phyloP scores from a whole-genome alignment of 37 sponge, comb jelly and placozoan species.

The Spongia lamella region DNA sequence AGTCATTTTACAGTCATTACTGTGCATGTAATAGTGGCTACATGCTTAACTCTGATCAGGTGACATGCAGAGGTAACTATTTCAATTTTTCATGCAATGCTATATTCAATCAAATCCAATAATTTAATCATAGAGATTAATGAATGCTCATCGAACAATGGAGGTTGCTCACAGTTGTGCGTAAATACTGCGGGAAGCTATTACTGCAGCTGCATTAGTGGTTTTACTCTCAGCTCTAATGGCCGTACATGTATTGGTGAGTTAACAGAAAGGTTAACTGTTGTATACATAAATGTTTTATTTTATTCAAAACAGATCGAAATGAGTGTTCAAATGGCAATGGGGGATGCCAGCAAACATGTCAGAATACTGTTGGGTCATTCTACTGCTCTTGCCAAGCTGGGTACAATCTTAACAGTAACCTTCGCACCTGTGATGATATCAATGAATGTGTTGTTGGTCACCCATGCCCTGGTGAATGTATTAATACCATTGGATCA shows the following conservation, averaged over 20 bases:
- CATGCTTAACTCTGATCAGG: constrained; percentile 9
- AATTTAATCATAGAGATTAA: constrained; percentile 60
- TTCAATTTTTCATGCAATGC: not conserved
- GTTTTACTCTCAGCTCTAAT: constrained; percentile 19
- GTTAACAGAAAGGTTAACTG: no score
- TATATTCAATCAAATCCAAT: no score
- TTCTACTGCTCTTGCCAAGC: not conserved
- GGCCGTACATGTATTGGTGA: constrained; percentile 38
- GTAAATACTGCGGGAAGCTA: constrained; percentile 44
- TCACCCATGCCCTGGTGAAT: no score
- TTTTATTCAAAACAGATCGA: not conserved
- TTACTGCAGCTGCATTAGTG: constrained; percentile 46
- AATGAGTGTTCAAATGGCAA: constrained; percentile 3
- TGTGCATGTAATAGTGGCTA: constrained; percentile 48
- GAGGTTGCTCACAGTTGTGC: constrained; percentile 47
- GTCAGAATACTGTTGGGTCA: constrained; percentile 7
- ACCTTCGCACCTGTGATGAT: not conserved
- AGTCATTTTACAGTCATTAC: constrained; percentile 15
- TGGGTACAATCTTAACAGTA: not conserved
- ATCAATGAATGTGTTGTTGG: no score
- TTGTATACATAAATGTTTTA: not conserved
- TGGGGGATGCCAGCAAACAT: not conserved
- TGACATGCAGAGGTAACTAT: constrained; percentile 15
- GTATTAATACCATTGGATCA: no score
- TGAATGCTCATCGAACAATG: constrained; percentile 48